Conservation (phyloP, 2,888 invertebrate genomes). For the Dioctria rufipes region DNA sequence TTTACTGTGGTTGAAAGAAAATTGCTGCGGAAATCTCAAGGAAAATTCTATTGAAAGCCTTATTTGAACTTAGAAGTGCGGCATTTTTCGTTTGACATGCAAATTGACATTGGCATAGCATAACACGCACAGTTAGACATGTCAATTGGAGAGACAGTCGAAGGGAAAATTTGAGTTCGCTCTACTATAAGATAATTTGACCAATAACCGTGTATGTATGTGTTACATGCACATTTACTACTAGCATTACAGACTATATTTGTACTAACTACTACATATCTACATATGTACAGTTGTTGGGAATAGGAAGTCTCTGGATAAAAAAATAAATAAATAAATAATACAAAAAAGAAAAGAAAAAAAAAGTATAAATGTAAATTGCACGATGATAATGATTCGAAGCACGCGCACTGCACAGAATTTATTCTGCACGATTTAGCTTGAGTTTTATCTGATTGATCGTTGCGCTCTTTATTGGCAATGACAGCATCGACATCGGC, state of each 20-base stretch:
- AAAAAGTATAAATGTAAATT: slow-evolving; percentile 18
- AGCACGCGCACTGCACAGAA: slow-evolving; percentile 51
- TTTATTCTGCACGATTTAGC: slow-evolving; percentile 51
- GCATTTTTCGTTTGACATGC: slow-evolving; percentile 51
- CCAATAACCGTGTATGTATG: background rate
- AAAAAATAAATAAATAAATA: background rate
- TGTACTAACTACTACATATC: background rate
- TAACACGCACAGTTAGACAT: slow-evolving; percentile 46
- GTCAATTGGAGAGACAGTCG: slow-evolving; percentile 33
- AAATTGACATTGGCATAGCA: slow-evolving; percentile 48
- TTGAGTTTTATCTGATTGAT: slow-evolving; percentile 46
- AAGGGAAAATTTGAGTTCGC: slow-evolving; percentile 22
- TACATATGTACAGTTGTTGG: slow-evolving; percentile 11
- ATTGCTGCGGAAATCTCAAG: slow-evolving; percentile 51
- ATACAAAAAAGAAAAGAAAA: too few species aligned
- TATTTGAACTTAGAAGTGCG: slow-evolving; percentile 49
- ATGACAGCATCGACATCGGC: slow-evolving; percentile 40
- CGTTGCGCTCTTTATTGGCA: slow-evolving; percentile 50
- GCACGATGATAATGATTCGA: slow-evolving; percentile 46
- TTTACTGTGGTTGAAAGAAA: slow-evolving; percentile 47
- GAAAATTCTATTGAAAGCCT: slow-evolving; percentile 53
- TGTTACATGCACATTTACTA: too few species aligned
- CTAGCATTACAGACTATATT: too few species aligned
- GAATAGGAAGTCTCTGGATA: background rate
- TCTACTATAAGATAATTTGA: background rate